Conservation (phyloP, 2,797 vertebrate genomes). For the Lepilemur septentrionalis region DNA sequence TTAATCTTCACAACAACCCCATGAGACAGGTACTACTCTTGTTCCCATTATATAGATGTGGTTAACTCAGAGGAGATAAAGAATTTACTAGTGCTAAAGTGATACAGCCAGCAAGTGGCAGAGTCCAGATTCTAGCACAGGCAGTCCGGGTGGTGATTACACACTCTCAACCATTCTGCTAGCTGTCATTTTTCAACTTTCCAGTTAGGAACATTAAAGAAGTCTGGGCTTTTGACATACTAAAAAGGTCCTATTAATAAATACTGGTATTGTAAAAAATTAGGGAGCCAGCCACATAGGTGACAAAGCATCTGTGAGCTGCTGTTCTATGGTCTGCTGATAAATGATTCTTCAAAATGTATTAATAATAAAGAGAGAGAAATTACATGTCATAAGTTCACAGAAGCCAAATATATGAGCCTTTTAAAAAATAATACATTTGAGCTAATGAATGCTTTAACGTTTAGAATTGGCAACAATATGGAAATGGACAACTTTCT, state of each 20-base stretch:
- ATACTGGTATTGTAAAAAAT: not conserved
- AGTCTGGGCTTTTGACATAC: not conserved
- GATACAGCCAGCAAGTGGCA: not conserved
- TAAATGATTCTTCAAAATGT: conserved; percentile 48
- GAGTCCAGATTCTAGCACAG: not conserved
- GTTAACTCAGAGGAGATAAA: not conserved
- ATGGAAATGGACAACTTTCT: not conserved
- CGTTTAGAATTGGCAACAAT: not conserved
- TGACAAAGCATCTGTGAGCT: conserved; percentile 38
- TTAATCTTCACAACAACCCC: not conserved
- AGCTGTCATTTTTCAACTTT: not conserved
- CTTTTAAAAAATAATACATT: not conserved
- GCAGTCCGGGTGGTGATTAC: not conserved
- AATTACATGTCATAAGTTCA: conserved; percentile 33
- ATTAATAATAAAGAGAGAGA: conserved; percentile 62
- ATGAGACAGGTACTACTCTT: not conserved
- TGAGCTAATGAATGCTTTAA: not conserved
- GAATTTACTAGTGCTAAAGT: not conserved
- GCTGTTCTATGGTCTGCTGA: conserved; percentile 28
- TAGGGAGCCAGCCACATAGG: not conserved
- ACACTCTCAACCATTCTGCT: not conserved
- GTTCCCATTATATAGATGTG: not conserved
- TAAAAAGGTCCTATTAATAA: not conserved
- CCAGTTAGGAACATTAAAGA: not conserved
- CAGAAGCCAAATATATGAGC: conserved; percentile 55